Evolutionary conservation across 1,140 invertebrate genomes (phyloP).

Genomic region (Hyles vespertilio): DNA sequence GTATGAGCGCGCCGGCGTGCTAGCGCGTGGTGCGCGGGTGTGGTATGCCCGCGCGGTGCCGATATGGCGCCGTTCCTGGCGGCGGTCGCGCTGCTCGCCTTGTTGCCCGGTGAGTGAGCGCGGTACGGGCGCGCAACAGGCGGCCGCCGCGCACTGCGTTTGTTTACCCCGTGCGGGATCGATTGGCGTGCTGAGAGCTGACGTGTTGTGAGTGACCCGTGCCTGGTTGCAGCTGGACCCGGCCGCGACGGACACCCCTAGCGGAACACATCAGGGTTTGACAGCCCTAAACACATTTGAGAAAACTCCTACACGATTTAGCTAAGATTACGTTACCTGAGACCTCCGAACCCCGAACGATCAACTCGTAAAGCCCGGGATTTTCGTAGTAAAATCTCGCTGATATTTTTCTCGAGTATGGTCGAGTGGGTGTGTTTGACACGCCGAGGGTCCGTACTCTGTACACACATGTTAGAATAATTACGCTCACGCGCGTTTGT

Average conservation of each 20-base stretch:
- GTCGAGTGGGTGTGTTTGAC: neutral
- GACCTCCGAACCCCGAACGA: no score
- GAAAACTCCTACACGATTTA: no score
- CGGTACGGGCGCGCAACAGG: slow-evolving; percentile 45
- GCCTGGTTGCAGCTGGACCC: slow-evolving; percentile 15
- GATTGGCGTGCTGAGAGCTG: slow-evolving; percentile 43
- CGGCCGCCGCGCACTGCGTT: slow-evolving; percentile 47
- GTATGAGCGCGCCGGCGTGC: slow-evolving; percentile 68
- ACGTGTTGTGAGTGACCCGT: slow-evolving; percentile 51
- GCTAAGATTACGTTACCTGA: no score
- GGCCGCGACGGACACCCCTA: slow-evolving; percentile 9
- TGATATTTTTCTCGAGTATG: no score
- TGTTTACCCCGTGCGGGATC: slow-evolving; percentile 55
- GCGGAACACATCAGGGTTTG: neutral
- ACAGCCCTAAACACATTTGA: slow-evolving; percentile 5
- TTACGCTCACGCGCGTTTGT: no score
- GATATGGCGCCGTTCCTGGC: slow-evolving; percentile 57
- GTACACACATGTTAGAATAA: no score
- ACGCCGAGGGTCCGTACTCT: no score
- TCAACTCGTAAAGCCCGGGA: no score
- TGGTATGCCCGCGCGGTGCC: slow-evolving; percentile 69
- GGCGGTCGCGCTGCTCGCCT: slow-evolving; percentile 60
- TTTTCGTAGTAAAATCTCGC: no score
- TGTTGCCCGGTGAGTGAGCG: slow-evolving; percentile 62
- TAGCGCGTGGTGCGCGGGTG: slow-evolving; percentile 70